A percentile compares a stretch with the other conserved stretches of the same genome.
phyloP scores from a whole-genome alignment of 2,797 vertebrate genomes.

The Crenuchus spilurus region DNA sequence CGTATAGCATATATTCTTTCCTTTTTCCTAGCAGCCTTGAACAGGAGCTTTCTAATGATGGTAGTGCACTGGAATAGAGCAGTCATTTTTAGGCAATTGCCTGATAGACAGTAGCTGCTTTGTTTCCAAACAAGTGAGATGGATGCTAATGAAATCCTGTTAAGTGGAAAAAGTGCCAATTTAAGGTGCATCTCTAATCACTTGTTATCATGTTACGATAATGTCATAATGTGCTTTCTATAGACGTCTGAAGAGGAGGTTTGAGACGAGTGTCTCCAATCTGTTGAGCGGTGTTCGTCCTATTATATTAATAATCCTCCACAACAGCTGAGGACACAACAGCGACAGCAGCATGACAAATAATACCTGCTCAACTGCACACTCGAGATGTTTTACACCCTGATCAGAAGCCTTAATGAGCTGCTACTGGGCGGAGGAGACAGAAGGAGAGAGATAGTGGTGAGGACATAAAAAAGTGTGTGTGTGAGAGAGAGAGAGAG shows the following conservation, averaged over 20 bases:
- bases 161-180: constrained; percentile 27
- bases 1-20: too few species aligned
- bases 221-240: constrained; percentile 4
- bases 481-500: constrained; percentile 14
- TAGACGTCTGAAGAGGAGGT: constrained; percentile 36
- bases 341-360: constrained; percentile 58
- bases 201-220: constrained; percentile 12
- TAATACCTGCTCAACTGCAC: constrained; percentile 70
- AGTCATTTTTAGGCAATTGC: background rate
- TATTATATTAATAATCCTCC: constrained; percentile 54
- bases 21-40: too few species aligned
- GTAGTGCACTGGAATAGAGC: too few species aligned
- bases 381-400: constrained; percentile 72
- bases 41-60: too few species aligned
- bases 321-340: constrained; percentile 54
- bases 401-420: constrained; percentile 80
- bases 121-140: constrained; percentile 1
- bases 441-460: constrained; percentile 13
- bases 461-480: background rate
- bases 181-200: constrained; percentile 6
- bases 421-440: constrained; percentile 63
- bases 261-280: constrained; percentile 25
- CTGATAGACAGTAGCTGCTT: background rate
- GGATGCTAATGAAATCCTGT: constrained; percentile 4
- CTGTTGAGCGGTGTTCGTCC: constrained; percentile 27